phyloP scores from a whole-genome alignment of 1,140 invertebrate genomes.

The Drosophila nebulosa region DNA sequence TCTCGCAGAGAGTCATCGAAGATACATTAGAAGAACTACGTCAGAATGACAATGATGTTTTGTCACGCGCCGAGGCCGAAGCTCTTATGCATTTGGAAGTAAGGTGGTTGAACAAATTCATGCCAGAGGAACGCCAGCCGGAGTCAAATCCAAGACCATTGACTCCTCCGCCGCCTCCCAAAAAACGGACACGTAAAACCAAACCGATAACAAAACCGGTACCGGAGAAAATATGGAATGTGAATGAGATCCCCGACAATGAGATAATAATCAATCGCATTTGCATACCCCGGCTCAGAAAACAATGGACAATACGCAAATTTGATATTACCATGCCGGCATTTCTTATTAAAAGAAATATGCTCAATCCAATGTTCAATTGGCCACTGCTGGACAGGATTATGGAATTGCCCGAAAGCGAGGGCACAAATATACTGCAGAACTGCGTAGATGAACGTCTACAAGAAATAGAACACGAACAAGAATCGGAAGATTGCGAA shows the following conservation, averaged over 20 bases:
- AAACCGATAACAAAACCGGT: not conserved
- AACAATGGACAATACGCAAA: not conserved
- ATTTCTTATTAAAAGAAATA: not conserved
- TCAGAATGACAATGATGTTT: not conserved
- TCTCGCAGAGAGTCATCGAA: not conserved
- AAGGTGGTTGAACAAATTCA: not conserved
- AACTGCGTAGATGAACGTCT: not conserved
- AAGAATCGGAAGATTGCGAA: no score
- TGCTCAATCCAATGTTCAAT: not conserved
- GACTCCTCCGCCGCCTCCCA: not conserved
- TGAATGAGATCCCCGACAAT: not conserved
- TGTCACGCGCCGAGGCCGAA: not conserved
- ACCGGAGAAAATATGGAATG: not conserved
- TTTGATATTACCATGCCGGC: not conserved
- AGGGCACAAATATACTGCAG: not conserved
- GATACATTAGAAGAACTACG: not conserved
- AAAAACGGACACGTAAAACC: not conserved
- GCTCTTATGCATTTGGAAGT: not conserved
- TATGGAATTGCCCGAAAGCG: not conserved
- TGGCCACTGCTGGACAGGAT: not conserved
- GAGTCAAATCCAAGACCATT: not conserved
- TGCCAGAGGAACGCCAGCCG: not conserved
- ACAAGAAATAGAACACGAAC: no score
- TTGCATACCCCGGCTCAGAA: not conserved
- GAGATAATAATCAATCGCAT: not conserved